Evolutionary conservation across 92 coral and sea anemone species (phyloP), one percentile per base, ranked within the genome.

Genomic region (Zoanthus solanderi): DNA sequence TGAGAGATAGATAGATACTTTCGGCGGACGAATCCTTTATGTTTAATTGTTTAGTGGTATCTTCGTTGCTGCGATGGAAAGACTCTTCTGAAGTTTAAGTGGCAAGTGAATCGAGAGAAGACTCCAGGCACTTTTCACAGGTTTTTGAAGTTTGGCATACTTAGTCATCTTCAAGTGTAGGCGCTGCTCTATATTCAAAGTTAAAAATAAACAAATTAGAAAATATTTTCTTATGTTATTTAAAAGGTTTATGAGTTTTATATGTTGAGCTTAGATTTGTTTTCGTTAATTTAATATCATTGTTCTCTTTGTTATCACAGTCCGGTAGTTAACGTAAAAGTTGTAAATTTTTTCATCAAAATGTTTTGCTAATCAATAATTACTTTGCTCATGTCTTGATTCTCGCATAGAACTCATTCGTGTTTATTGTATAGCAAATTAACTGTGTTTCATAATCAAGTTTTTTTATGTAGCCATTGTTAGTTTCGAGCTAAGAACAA

Each of bases 151-250:
- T 68, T 68, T 68, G 52, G 23, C 28, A 42, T 32, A 32, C 18
- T 72, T 16, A 56, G 28, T 57, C 32, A 14, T 60, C 73, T 37
- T 65, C 85, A 80, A 50, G 54, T 12, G 66, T 79, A 44, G 58
- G 12, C 63, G 61, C 85, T 80, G 74, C 52, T 48, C 85, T 80
- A 56, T 66, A 23, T 63, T 80, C 42, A 80, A 65, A 80, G 45
- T 80, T 29, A 63, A 63, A 80, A 66, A 80, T 30, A 42, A 65
- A 48, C 57, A 32, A 7, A 50, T 80, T 65, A 80, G 63, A 80
- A 32, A 76, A 17, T 29, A 50, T 18, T 9, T 16, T 53, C 23
- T 44, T 32, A 13, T 13, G 29, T 7, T 12, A 45, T 74, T 14
- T 45, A 11, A 72, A 72, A 9, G 52, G 12, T 32, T 37, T 11